Evolutionary conservation across 2,888 invertebrate species (phyloP), one percentile per base, ranked within the genome.

Genomic region (Scaeva pyrastri): DNA sequence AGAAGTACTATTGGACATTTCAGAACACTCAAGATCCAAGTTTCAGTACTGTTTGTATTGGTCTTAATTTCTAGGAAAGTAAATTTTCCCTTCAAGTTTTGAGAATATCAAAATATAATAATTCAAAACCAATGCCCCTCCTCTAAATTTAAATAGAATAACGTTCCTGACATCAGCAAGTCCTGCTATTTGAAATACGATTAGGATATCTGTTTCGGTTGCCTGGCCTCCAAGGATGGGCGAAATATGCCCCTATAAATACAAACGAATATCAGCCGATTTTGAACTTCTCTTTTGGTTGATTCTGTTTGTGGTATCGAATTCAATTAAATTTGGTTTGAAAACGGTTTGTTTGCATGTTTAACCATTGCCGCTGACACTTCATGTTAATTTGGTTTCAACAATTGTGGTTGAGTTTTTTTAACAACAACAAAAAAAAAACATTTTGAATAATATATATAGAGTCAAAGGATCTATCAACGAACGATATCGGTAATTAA

Each of bases 261-360:
- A 56, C 11, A 14, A 14, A 14, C 2, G 14, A 4, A 43, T 19
- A 19, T n/a, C n/a, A n/a, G n/a, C n/a, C n/a, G 8, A 56, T 31
- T 56, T 31, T 56, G 16, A 11, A 8, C 21, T 31, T 31, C 31
- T 45, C 4, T 6, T 11, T 7, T 64, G 11, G n/a, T 45, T 11
- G 26, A 11, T 64, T 64, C 26, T 31, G 12, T 31, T 45, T 45
- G 11, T 66, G 48, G 16, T 26, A 48, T 66, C 48, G 31, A 48
- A 66, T 48, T 66, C 66, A 66, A 66, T 66, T 48, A 43, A 48
- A 1, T 66, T 66, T 31, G 48, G 66, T 31, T 66, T 8, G 4
- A 26, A 66, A 48, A 31, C 31, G 31, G 26, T 48, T 66, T 66
- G 64, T 66, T 66, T 66, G 31, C 31, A 19, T 48, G 26, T 26